These are phyloP conservation scores for Eciton burchellii DNA, from an alignment of 1,140 invertebrate genomes.

Conservation along the genomic window DNA sequence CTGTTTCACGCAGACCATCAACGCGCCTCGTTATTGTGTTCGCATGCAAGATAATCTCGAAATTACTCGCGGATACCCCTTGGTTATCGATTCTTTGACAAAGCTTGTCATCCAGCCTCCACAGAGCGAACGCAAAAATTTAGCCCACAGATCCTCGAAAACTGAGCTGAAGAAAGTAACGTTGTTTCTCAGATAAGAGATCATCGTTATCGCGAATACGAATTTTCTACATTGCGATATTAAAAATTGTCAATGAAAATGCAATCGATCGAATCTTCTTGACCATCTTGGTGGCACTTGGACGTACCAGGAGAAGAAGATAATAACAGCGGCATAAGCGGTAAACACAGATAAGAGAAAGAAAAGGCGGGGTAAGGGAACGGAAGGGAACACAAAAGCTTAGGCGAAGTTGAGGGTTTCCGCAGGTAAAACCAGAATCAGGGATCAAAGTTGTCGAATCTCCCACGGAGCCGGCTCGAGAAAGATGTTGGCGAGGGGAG, in stretches of 20 bases:
- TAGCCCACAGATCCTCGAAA: not conserved
- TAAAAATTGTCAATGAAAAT: not conserved
- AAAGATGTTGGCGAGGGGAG: conserved; percentile 55
- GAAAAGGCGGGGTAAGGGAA: conserved; percentile 15
- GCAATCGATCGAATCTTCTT: not conserved
- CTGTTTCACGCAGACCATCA: conserved; percentile 35
- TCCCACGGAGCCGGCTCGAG: conserved; percentile 46
- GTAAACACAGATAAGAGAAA: conserved; percentile 11
- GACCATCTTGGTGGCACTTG: not conserved
- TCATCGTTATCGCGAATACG: too few species aligned
- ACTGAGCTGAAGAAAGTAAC: not conserved
- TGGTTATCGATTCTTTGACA: not conserved
- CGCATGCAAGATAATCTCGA: not conserved
- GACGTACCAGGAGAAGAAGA: not conserved
- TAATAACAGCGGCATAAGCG: not conserved
- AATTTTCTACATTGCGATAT: too few species aligned
- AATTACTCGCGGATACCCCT: conserved; percentile 2
- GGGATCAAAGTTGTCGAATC: conserved; percentile 75
- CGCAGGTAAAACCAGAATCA: conserved; percentile 65
- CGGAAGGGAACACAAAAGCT: conserved; percentile 50
- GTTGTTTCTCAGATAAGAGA: too few species aligned
- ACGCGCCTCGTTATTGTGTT: conserved; percentile 51
- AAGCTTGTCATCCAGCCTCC: not conserved
- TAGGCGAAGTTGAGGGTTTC: conserved; percentile 65
- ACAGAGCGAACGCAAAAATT: not conserved